Base-by-base conservation (phyloP, 2,113 vertebrate species). In the Loxodonta africana region DNA sequence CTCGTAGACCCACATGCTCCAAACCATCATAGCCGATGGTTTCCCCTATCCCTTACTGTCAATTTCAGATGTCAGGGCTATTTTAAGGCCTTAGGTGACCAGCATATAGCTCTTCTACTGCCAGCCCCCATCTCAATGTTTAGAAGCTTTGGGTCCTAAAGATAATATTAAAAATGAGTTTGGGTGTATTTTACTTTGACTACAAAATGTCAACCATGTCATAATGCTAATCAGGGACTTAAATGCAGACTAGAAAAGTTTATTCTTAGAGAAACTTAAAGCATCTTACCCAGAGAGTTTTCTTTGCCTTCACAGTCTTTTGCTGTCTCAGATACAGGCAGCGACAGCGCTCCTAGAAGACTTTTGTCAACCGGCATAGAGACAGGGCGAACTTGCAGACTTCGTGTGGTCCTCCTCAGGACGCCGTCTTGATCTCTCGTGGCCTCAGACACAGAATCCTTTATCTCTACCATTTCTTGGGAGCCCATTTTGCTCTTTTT, bases 401-500 rank as follows among this genome's bases (percentile, higher is more conserved):
- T 98, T 9, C 98, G 97, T 0, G 97, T 95, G 0, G 98, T 98
- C 37, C 98, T 98, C 78, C 98, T 97, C 0, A 98, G 97, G 51
- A 98, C 98, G 2, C 97, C 97, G 6, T 98, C 99, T 80, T 97
- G 98, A 74, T 97, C 98, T 95, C 95, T 97, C 1, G 95, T 0
- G 0, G 97, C 97, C 33, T 99, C 99, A 0, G 98, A 98, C 2
- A 96, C 77, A 4, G 98, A 97, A 28, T 99, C 99, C 97, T 99
- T 99, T 18, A 98, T 97, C 6, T 99, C 99, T 1, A 98, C 97
- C 74, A 98, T 98, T 95, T 99, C 99, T 21, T 99, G 98, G 60
- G 99, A 97, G 15, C 98, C 98, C 99, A 99, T 99, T 98, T 99
- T 99, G 91, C 99, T 99, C 97, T 99, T 99, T 98, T 99, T 99